Evolutionary conservation across 1,140 invertebrate genomes (phyloP).

Genomic region (Matsumurasca onukii): DNA sequence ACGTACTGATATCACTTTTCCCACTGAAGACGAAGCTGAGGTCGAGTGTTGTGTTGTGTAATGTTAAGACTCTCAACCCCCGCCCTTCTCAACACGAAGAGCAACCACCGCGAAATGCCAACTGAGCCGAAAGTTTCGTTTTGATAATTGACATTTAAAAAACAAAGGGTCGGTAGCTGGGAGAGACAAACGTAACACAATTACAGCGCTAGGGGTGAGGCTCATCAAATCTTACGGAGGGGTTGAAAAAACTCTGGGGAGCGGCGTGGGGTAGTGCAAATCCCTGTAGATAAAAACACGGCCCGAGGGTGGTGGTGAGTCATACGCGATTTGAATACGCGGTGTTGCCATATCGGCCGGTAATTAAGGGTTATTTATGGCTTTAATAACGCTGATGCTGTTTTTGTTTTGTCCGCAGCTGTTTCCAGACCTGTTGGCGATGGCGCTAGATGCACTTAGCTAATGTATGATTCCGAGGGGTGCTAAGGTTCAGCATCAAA

Average conservation of each 20-base stretch:
- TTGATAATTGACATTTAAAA: conserved; percentile 28
- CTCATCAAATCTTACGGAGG: conserved; percentile 26
- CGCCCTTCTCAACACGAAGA: too few relatives aligned
- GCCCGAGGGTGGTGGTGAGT: conserved; percentile 1
- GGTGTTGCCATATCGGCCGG: not conserved
- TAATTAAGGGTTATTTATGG: conserved; percentile 25
- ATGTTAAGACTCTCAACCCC: too few relatives aligned
- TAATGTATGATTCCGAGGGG: conserved; percentile 15
- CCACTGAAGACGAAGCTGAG: too few relatives aligned
- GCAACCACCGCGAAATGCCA: conserved; percentile 20
- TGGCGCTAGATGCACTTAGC: conserved; percentile 7
- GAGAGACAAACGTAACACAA: conserved; percentile 25
- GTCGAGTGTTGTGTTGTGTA: too few relatives aligned
- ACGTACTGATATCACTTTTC: too few relatives aligned
- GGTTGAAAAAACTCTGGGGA: conserved; percentile 16
- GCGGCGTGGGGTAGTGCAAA: conserved; percentile 21
- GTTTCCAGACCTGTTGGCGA: conserved; percentile 17
- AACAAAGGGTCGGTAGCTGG: conserved; percentile 24
- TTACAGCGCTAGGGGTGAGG: conserved; percentile 8
- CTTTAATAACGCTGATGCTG: conserved; percentile 21
- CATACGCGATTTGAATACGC: conserved; percentile 5
- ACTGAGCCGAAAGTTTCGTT: conserved; percentile 21
- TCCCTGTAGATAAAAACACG: conserved; percentile 21
- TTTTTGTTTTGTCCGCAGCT: conserved; percentile 27
- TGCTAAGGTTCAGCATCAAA: not conserved